Conservation (phyloP, 2,113 vertebrate genomes). For the Nerophis lumbriciformis region DNA sequence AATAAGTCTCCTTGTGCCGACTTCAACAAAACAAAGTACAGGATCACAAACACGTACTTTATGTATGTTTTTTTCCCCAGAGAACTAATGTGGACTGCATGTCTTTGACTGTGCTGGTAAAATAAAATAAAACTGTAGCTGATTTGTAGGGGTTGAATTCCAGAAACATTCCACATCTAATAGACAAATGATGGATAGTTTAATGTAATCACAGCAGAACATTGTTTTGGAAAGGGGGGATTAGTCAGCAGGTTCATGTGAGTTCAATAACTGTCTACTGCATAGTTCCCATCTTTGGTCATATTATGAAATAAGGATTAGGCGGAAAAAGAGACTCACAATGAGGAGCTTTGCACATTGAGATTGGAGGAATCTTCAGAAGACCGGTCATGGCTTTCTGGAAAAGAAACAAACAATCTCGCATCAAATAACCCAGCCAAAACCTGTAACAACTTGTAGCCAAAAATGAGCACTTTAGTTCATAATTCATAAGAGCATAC, state of each 20-base stretch:
- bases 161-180: not conserved
- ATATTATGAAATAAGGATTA: not conserved
- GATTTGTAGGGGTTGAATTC: not conserved
- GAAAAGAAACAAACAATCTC: not conserved
- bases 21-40: slow-evolving; percentile 51
- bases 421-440: not conserved
- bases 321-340: slow-evolving; percentile 35
- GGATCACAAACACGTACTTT: not conserved
- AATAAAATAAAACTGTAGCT: no score
- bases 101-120: no score
- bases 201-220: not conserved
- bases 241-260: not conserved
- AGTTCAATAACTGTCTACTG: not conserved
- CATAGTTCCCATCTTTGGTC: not conserved
- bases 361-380: slow-evolving; percentile 21
- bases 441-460: not conserved
- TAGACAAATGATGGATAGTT: not conserved
- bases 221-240: slow-evolving; percentile 1
- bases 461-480: no score
- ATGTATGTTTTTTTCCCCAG: no score
- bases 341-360: slow-evolving; percentile 31
- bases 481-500: not conserved
- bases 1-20: slow-evolving; percentile 69
- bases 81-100: no score
- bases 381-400: slow-evolving; percentile 27